Base-by-base conservation (phyloP, 2,797 vertebrate species). In the Heliangelus exortis region DNA sequence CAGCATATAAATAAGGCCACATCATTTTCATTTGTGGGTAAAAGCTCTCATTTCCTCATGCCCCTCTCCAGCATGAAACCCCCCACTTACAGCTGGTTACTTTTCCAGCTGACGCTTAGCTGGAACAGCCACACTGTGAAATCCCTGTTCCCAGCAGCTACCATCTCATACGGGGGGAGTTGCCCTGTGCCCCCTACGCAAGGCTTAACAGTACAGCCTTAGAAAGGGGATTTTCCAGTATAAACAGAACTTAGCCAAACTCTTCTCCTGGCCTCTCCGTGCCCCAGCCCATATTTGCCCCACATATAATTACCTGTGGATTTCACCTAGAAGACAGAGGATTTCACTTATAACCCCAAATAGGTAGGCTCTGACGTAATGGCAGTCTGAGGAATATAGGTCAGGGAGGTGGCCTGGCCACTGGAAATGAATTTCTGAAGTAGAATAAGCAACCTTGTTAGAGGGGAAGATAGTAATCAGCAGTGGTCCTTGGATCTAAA, bases 331-430 rank as follows among this genome's bases (percentile, higher is more conserved):
- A 88, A 91, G 92, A 93, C 95, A 96, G 92, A 96, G 84, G 85
- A 89, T 96, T 96, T 96, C 89, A 95, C 95, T 96, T 96, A 93
- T 90, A 91, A 87, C 71, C 83, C 89, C 95, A 96, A 97, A 97
- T 93, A 96, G 89, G 89, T 89, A 90, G 88, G 93, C 77, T 93
- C 96, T 95, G 95, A 96, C 59, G 91, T 96, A 96, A 96, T 76
- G 96, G 93, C 78, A 85, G 90, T 66, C 87, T 86, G 93, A 97
- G 96, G 94, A 97, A 97, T 97, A 96, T 95, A 96, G 96, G 93
- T 97, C 97, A 97, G 96, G 97, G 97, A 98, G 97, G 97, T 85
- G 94, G 93, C 89, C 89, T 92, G 78, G 89, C 89, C 85, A 91
- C 83, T 96, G 94, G 93, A 95, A 95, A 92, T 76, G 93, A 69